Conservation (phyloP, 2,797 vertebrate species). For the Pipistrellus kuhlii region DNA sequence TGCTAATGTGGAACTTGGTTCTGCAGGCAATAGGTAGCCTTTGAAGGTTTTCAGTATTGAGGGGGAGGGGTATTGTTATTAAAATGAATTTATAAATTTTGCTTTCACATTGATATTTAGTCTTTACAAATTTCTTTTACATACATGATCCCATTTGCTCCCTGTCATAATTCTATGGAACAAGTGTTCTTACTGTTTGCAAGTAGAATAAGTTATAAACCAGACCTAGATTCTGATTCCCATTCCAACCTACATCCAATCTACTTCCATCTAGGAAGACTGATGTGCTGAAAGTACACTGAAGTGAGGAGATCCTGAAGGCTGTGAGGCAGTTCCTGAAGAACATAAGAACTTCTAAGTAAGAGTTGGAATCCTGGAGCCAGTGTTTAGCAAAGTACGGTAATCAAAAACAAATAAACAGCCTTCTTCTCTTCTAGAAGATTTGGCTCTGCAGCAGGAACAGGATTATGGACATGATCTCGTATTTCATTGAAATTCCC, state of each 20-base stretch:
- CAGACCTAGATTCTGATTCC: background rate
- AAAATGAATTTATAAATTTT: conserved; percentile 15
- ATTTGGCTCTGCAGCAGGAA: background rate
- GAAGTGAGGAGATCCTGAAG: background rate
- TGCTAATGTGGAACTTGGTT: background rate
- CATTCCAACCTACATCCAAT: background rate
- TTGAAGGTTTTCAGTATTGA: background rate
- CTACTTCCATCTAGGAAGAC: background rate
- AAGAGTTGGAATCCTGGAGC: background rate
- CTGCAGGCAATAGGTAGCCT: background rate
- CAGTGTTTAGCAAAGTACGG: conserved; percentile 17
- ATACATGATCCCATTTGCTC: background rate
- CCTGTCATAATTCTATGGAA: background rate
- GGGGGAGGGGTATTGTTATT: background rate
- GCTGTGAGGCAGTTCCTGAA: background rate
- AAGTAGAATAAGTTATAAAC: background rate
- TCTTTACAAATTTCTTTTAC: conserved; percentile 12
- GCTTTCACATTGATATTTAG: background rate
- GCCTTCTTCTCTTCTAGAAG: background rate
- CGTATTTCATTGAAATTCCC: conserved; percentile 18
- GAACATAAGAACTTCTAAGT: background rate
- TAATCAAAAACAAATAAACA: conserved; percentile 27
- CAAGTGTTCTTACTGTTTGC: background rate
- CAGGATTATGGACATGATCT: background rate
- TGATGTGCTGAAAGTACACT: background rate